These are phyloP conservation scores for Vanacampus margaritifer DNA, from an alignment of 2,113 vertebrate species.

Conservation along the genomic window DNA sequence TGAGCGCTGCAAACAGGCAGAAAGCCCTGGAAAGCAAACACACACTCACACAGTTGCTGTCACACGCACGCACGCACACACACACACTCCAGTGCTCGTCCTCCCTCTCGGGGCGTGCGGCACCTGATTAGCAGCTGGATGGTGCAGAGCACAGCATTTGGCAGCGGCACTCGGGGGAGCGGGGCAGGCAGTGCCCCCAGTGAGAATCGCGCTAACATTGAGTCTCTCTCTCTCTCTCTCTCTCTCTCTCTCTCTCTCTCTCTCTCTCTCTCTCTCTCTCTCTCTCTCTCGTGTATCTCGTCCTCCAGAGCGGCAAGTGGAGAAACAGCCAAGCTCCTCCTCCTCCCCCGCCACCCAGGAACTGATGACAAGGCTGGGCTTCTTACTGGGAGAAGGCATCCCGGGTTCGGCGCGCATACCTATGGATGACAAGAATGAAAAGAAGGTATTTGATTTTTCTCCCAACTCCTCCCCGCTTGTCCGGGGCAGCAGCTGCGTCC, in stretches of 20 bases:
- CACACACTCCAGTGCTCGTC: slow-evolving; percentile 22
- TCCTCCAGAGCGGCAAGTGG: slow-evolving; percentile 79
- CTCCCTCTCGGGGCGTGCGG: slow-evolving; percentile 46
- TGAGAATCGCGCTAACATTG: slow-evolving; percentile 40
- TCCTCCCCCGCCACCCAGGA: slow-evolving; percentile 95
- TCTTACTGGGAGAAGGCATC: slow-evolving; percentile 98
- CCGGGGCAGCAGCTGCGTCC: slow-evolving; percentile 50
- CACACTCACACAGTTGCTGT: background rate
- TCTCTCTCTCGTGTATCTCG: slow-evolving; percentile 33
- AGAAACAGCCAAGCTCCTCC: slow-evolving; percentile 84
- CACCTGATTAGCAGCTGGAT: slow-evolving; percentile 19
- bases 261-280: slow-evolving; percentile 32
- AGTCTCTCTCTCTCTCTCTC: slow-evolving; percentile 34
- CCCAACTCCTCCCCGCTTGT: slow-evolving; percentile 33
- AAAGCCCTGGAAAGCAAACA: slow-evolving; percentile 33
- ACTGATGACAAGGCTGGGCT: slow-evolving; percentile 97
- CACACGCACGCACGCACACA: background rate
- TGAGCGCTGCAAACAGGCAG: slow-evolving; percentile 61
- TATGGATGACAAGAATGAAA: slow-evolving; percentile 91
- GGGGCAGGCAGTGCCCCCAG: slow-evolving; percentile 51
- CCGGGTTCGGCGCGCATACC: slow-evolving; percentile 86
- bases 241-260: slow-evolving; percentile 22
- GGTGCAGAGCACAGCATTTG: background rate
- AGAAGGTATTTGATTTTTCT: slow-evolving; percentile 84
- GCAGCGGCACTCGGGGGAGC: slow-evolving; percentile 43